Base-by-base conservation (phyloP, 2,113 vertebrate genomes). In the Monopterus albus region DNA sequence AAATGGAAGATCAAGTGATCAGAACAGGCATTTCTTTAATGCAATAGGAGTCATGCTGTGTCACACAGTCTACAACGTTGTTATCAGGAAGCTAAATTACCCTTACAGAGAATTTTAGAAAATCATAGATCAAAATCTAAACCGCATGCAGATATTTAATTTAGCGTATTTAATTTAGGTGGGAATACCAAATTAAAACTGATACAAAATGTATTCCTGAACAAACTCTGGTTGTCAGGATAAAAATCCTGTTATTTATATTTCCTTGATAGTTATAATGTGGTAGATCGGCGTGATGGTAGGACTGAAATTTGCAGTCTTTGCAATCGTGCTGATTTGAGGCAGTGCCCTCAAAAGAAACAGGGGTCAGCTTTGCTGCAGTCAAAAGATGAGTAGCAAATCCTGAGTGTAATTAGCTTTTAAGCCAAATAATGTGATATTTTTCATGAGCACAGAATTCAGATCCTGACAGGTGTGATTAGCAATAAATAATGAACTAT, bases 381-480 rank as follows among this genome's bases (percentile, higher is more conserved):
- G n/a, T 51, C 35, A 52, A 23, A 53, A 55, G 33, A 71, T 51
- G 69, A 81, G 59, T 51, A 53, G 69, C 57, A 61, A 66, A 57
- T 81, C 66, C 62, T 25, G 1, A 42, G 36, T 63, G 28, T 85
- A 84, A 85, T 85, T 73, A 82, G 52, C 83, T 82, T 79, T 80
- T 86, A 82, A 87, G 56, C 60, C 50, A 39, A 74, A 59, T 17
- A 18, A 29, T 70, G 64, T 55, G 47, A 17, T 42, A 28, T 70
- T 59, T 46, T 72, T 31, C 15, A 29, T 71, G 66, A 61, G 50
- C 36, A n/a, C 25, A 65, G 42, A 31, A 49, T 51, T 78, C 46
- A 60, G 12, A 64, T 70, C 33, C 31, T 80, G 81, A 89, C 78
- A 72, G 33, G 50, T 78, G 56, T 81, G 72, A 82, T 76, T 56